Conservation (phyloP, 2,888 invertebrate species). For the Rhynchonema sp. region DNA sequence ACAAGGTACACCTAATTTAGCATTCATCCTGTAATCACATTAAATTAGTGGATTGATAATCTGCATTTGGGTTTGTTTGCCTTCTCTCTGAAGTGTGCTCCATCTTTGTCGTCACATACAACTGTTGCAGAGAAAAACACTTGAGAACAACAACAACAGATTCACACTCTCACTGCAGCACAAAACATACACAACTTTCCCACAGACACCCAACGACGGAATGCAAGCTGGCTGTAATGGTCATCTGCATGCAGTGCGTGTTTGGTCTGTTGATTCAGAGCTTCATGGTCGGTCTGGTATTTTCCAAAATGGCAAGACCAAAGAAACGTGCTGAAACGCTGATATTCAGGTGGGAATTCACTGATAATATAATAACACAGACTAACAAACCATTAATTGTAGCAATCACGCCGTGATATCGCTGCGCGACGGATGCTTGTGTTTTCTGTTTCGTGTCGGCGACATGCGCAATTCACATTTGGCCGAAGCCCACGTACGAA, state of each 20-base stretch:
- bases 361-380: background rate
- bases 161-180: too few species aligned
- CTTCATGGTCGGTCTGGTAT: slow-evolving; percentile 63
- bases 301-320: slow-evolving; percentile 82
- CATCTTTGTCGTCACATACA: too few species aligned
- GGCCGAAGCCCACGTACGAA: slow-evolving; percentile 77
- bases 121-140: too few species aligned
- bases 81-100: too few species aligned
- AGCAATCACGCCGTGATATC: slow-evolving; percentile 17
- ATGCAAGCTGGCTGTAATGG: slow-evolving; percentile 74
- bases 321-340: slow-evolving; percentile 88
- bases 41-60: too few species aligned
- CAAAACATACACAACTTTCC: too few species aligned
- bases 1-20: background rate
- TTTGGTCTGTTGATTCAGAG: slow-evolving; percentile 55
- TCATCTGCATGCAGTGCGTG: slow-evolving; percentile 78
- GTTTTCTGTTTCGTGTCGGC: slow-evolving; percentile 31
- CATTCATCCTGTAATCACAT: background rate
- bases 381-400: slow-evolving; percentile 1
- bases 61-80: too few species aligned
- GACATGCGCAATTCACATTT: slow-evolving; percentile 29
- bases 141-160: too few species aligned
- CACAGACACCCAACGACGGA: slow-evolving; percentile 61
- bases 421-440: slow-evolving; percentile 27
- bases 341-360: slow-evolving; percentile 48